Base-by-base conservation (phyloP, 2,888 invertebrate species). In the Hydropsyche betteni region DNA sequence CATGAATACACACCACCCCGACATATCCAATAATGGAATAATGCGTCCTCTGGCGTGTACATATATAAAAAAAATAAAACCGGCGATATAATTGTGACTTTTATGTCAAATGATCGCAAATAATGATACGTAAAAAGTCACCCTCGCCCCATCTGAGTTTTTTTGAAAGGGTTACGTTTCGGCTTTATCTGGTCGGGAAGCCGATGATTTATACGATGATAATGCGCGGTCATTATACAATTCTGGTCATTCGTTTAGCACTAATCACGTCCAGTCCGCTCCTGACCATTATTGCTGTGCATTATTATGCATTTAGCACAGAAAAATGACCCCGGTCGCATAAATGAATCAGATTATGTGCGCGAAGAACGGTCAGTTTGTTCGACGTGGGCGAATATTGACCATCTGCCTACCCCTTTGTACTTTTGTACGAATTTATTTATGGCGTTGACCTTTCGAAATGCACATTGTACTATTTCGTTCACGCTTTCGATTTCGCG, bases 61-160 rank as follows among this genome's bases (percentile, higher is more conserved):
- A 7, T 8, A 52, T 44, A 7, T 33, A 5, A 64, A 8, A 69
- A 69, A 70, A 77, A 76, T 74, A n/a, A n/a, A n/a, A n/a, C 77
- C 73, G 5, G 44, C 44, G 76, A 77, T 77, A 76, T 77, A 74
- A 79, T 77, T 79, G 75, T 77, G 75, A 77, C 75, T 74, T 75
- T 73, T 73, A 77, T 77, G 75, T 77, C 76, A 69, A 73, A 77
- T 76, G 55, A 64, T 33, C 36, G 12, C 33, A 24, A 16, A 55
- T 53, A 51, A 55, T 14, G 8, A 50, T 8, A 50, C 64, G 8
- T 24, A 58, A 70, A 75, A 36, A 64, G 12, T 16, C 69, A 38
- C 69, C 53, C 69, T 38, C 75, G 58, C 69, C 38, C 14, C 24
- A 55, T 14, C 44, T 4, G 14, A 51, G 52, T 24, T 33, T 68